Evolutionary conservation across 2,797 vertebrate genomes (phyloP).

Genomic region (Pantherophis vulpinus): DNA sequence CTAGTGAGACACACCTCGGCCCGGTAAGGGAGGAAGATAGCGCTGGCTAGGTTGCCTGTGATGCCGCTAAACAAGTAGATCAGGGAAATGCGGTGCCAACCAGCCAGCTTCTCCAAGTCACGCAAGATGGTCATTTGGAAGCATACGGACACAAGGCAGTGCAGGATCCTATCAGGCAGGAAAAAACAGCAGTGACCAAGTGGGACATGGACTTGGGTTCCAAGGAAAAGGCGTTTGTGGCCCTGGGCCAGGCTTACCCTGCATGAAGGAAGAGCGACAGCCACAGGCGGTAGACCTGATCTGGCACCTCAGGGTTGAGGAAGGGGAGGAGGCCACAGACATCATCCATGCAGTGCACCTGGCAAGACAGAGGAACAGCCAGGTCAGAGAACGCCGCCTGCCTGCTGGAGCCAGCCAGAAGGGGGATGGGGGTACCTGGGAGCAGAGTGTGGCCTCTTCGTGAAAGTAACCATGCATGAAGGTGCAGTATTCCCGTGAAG

Average conservation of each 20-base stretch:
- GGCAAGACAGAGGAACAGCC: background rate
- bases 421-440: slow-evolving; percentile 78
- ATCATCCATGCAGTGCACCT: slow-evolving; percentile 98
- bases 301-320: slow-evolving; percentile 94
- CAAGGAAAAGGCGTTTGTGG: too few species aligned
- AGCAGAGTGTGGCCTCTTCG: slow-evolving; percentile 95
- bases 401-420: fast-evolving
- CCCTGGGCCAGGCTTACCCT: slow-evolving; percentile 77
- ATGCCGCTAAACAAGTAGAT: slow-evolving; percentile 97
- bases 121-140: slow-evolving; percentile 98
- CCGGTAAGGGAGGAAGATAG: slow-evolving; percentile 96
- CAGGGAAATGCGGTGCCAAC: slow-evolving; percentile 97
- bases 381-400: background rate
- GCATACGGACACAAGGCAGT: slow-evolving; percentile 93
- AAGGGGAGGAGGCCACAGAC: slow-evolving; percentile 96
- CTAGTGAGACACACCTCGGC: slow-evolving; percentile 79
- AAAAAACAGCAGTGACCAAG: slow-evolving; percentile 28
- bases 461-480: slow-evolving; percentile 99
- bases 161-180: slow-evolving; percentile 84
- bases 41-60: slow-evolving; percentile 94
- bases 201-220: background rate
- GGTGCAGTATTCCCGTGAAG: slow-evolving; percentile 96
- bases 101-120: slow-evolving; percentile 95
- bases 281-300: slow-evolving; percentile 98
- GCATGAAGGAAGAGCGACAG: slow-evolving; percentile 96